phyloP scores from a whole-genome alignment of 2,888 invertebrate genomes.

The Steinernema hermaphroditum region DNA sequence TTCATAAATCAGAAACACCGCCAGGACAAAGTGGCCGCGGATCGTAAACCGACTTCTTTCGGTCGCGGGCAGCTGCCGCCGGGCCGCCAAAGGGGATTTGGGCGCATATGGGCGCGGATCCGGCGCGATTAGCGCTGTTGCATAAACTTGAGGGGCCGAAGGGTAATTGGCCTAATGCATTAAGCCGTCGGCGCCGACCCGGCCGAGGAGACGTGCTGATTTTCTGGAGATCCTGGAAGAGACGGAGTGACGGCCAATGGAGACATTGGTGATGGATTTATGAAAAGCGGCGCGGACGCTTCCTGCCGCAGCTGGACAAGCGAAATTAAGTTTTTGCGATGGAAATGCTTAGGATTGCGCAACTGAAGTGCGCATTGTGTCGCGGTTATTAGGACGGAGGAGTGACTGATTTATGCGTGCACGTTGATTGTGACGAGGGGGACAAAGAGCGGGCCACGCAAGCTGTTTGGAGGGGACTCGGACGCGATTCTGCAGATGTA shows the following conservation, averaged over 20 bases:
- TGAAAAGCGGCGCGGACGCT: not conserved
- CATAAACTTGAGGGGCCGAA: not conserved
- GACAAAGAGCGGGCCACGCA: not conserved
- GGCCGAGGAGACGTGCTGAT: too few relatives aligned
- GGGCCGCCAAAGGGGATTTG: constrained; percentile 22
- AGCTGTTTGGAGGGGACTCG: too few relatives aligned
- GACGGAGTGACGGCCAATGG: not conserved
- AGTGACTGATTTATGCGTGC: not conserved
- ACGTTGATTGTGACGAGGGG: not conserved
- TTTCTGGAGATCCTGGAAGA: not conserved
- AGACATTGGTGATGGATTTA: not conserved
- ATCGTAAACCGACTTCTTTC: not conserved
- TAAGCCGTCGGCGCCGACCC: not conserved
- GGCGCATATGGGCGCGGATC: constrained; percentile 14
- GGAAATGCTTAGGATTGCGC: not conserved
- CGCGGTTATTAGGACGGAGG: not conserved
- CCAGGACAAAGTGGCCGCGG: not conserved
- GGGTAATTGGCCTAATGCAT: constrained; percentile 11
- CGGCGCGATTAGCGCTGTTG: constrained; percentile 8
- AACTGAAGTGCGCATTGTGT: not conserved
- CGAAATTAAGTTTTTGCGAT: not conserved
- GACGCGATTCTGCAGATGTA: not conserved
- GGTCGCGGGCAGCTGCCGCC: not conserved
- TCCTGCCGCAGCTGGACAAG: not conserved
- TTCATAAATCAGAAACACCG: not conserved